These are phyloP conservation scores for Lanius collurio DNA, from an alignment of 2,113 vertebrate genomes.

Conservation along the genomic window DNA sequence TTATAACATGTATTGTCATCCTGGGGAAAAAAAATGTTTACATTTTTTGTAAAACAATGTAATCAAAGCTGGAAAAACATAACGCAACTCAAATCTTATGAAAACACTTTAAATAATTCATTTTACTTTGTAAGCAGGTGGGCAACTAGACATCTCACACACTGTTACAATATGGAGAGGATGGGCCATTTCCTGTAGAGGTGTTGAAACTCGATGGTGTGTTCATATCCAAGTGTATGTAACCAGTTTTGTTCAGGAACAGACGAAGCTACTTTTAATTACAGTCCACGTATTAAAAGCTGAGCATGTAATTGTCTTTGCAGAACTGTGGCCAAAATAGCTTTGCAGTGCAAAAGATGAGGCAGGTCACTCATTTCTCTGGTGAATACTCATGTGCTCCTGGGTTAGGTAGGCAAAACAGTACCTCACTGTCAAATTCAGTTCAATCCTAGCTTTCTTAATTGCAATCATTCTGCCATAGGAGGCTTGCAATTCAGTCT, in stretches of 20 bases:
- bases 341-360: background rate
- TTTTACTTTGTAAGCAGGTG: background rate
- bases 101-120: background rate
- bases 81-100: background rate
- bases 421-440: background rate
- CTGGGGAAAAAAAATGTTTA: background rate
- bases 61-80: background rate
- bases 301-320: background rate
- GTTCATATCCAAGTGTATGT: fast-evolving
- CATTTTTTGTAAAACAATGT: background rate
- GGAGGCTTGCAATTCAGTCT: background rate
- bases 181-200: background rate
- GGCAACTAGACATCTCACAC: background rate
- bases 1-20: background rate
- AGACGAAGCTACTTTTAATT: background rate
- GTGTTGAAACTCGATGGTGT: background rate
- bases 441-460: background rate
- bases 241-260: background rate
- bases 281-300: background rate
- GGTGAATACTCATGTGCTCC: background rate
- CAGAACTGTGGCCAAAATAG: background rate
- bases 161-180: fast-evolving
- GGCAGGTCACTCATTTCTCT: background rate
- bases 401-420: background rate
- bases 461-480: background rate